These are phyloP conservation scores for Cacoxenus indagator DNA, from an alignment of 2,888 invertebrate genomes.

Conservation along the genomic window DNA sequence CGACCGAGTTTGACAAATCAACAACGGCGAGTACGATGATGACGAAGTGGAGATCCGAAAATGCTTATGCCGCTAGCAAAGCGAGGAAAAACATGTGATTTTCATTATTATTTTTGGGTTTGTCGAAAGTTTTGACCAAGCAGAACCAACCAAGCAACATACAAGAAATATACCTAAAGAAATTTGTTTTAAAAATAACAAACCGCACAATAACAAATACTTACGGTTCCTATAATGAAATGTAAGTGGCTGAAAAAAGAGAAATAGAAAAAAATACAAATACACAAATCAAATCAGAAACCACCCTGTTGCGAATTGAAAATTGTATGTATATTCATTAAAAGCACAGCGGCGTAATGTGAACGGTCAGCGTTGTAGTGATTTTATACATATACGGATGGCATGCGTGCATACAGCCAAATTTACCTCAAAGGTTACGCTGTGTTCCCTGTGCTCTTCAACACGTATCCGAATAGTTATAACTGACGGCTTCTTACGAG, in stretches of 20 bases:
- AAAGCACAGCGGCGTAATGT: too few relatives aligned
- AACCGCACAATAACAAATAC: slow-evolving; percentile 5
- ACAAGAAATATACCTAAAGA: slow-evolving; percentile 14
- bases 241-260: slow-evolving; percentile 6
- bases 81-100: slow-evolving; percentile 52
- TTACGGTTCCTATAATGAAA: not conserved
- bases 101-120: slow-evolving; percentile 64
- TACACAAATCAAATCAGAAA: not conserved
- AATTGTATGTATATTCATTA: slow-evolving; percentile 11
- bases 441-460: too few relatives aligned
- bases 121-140: slow-evolving; percentile 49
- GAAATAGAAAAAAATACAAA: not conserved
- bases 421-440: too few relatives aligned
- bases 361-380: too few relatives aligned
- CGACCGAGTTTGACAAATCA: not conserved
- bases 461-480: too few relatives aligned
- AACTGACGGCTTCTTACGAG: too few relatives aligned
- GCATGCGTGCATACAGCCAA: too few relatives aligned
- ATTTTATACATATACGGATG: too few relatives aligned
- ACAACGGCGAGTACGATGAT: not conserved
- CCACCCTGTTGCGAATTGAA: slow-evolving; percentile 7
- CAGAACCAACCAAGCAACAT: slow-evolving; percentile 25
- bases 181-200: slow-evolving; percentile 16
- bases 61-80: slow-evolving; percentile 60
- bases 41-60: slow-evolving; percentile 17